Percentiles rank a stretch among this genome's conserved stretches.
These are phyloP conservation scores for Watsonalla binaria DNA, from an alignment of 2,888 invertebrate species.

Conservation along the genomic window DNA sequence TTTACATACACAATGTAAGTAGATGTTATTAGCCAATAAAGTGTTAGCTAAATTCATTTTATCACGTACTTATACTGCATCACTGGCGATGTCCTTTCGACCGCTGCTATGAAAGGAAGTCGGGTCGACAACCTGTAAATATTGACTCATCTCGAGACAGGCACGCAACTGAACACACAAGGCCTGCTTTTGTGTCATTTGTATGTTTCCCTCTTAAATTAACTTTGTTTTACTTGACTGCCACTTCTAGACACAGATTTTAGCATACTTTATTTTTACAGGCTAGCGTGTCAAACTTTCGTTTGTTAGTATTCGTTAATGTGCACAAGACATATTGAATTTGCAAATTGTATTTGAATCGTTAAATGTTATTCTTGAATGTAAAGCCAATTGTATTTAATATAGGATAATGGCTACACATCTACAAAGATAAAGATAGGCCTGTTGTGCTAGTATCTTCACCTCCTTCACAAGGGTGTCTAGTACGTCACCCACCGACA, in stretches of 20 bases:
- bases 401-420: constrained; percentile 5
- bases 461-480: constrained; percentile 23
- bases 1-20: constrained; percentile 9
- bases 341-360: neutral
- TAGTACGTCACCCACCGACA: constrained; percentile 27
- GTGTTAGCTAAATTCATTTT: constrained; percentile 4
- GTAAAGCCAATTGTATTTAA: neutral
- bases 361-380: neutral
- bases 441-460: constrained; percentile 24
- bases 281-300: neutral
- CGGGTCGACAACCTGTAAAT: constrained; percentile 65
- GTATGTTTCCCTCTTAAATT: constrained; percentile 29
- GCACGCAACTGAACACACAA: constrained; percentile 55
- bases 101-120: constrained; percentile 38
- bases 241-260: neutral
- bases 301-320: neutral
- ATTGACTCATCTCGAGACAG: constrained; percentile 60
- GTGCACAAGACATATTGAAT: neutral
- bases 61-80: constrained; percentile 16
- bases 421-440: constrained; percentile 30
- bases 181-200: constrained; percentile 30
- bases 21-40: constrained; percentile 3
- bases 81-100: constrained; percentile 34
- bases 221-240: constrained; percentile 12
- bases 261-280: neutral